phyloP scores from a whole-genome alignment of 35 echinoderm and acorn worm species.

The Acanthaster planci region DNA sequence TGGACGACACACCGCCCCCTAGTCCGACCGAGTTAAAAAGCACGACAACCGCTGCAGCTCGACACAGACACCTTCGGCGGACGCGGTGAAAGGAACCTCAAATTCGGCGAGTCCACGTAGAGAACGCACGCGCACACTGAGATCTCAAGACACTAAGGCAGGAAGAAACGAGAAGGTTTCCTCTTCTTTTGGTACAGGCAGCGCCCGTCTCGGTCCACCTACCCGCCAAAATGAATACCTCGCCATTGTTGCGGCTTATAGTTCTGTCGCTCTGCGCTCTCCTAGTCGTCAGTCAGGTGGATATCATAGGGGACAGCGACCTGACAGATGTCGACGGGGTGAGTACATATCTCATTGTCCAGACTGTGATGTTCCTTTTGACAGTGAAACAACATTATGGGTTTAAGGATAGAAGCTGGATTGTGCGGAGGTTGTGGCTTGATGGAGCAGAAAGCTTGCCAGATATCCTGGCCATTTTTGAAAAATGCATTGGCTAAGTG shows the following conservation, averaged over 20 bases:
- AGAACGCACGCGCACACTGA: background rate
- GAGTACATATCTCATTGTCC: background rate
- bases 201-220: background rate
- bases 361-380: too few relatives aligned
- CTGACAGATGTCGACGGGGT: background rate
- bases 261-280: background rate
- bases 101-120: background rate
- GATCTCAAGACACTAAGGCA: background rate
- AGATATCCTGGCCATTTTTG: too few relatives aligned
- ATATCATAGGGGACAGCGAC: constrained; percentile 14
- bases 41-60: background rate
- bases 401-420: too few relatives aligned
- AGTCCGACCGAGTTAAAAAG: background rate
- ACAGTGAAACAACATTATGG: too few relatives aligned
- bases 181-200: background rate
- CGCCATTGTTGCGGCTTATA: background rate
- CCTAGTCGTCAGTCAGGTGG: background rate
- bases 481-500: too few relatives aligned
- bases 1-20: background rate
- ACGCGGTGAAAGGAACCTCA: background rate
- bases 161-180: background rate
- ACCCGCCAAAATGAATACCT: background rate
- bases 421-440: too few relatives aligned
- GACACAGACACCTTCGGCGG: background rate
- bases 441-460: too few relatives aligned